Evolutionary conservation across 2,888 invertebrate genomes (phyloP).

Genomic region (Steinernema hermaphroditum): DNA sequence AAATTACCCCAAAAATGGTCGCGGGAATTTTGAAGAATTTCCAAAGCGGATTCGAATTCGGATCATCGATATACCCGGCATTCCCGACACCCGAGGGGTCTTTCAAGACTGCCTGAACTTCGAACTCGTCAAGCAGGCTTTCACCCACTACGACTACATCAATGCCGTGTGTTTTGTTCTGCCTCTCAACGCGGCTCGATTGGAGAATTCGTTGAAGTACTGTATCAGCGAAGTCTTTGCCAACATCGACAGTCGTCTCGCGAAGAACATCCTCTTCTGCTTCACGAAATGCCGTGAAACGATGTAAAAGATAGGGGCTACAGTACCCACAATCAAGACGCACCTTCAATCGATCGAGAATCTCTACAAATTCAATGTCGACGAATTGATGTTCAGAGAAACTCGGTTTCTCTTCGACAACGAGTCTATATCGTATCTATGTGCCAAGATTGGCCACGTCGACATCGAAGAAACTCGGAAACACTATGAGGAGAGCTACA

Average conservation of each 20-base stretch:
- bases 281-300: slow-evolving; percentile 49
- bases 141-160: slow-evolving; percentile 35
- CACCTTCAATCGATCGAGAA: slow-evolving; percentile 23
- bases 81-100: slow-evolving; percentile 53
- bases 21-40: too few relatives aligned
- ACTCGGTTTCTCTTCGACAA: slow-evolving; percentile 45
- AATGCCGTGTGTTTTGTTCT: slow-evolving; percentile 46
- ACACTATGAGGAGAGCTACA: slow-evolving; percentile 34
- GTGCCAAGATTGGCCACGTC: slow-evolving; percentile 36
- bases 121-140: slow-evolving; percentile 33
- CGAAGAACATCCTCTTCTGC: slow-evolving; percentile 50
- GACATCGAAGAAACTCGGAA: slow-evolving; percentile 37
- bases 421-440: slow-evolving; percentile 43
- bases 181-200: slow-evolving; percentile 44
- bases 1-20: too few relatives aligned
- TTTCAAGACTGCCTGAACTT: slow-evolving; percentile 50
- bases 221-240: slow-evolving; percentile 51
- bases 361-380: not conserved
- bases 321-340: slow-evolving; percentile 20
- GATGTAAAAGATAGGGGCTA: slow-evolving; percentile 35
- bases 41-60: too few relatives aligned
- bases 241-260: slow-evolving; percentile 46
- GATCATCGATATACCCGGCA: slow-evolving; percentile 57
- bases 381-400: slow-evolving; percentile 1
- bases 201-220: slow-evolving; percentile 45